phyloP scores from a whole-genome alignment of 2,888 invertebrate species.

The Athalia cordata region DNA sequence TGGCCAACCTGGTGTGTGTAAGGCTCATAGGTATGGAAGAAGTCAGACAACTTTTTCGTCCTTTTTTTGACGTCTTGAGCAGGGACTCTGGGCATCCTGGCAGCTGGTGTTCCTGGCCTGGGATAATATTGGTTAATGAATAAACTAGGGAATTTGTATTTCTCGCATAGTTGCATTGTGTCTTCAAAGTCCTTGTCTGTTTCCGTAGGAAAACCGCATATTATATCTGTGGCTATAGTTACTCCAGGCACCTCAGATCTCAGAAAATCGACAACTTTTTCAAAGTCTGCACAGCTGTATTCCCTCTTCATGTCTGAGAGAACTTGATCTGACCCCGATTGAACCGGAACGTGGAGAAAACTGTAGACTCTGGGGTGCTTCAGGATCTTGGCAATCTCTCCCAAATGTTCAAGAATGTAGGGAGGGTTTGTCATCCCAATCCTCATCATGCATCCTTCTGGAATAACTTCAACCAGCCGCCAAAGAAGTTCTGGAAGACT shows the following conservation, averaged over 20 bases:
- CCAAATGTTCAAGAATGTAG: slow-evolving; percentile 95
- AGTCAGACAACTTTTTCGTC: slow-evolving; percentile 90
- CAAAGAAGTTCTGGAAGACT: slow-evolving; percentile 91
- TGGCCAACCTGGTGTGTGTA: slow-evolving; percentile 83
- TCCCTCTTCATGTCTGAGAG: slow-evolving; percentile 97
- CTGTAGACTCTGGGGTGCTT: slow-evolving; percentile 93
- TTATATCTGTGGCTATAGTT: slow-evolving; percentile 98
- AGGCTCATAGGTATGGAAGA: slow-evolving; percentile 93
- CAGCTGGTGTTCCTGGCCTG: slow-evolving; percentile 96
- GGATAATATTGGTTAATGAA: slow-evolving; percentile 99
- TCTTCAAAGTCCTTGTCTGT: slow-evolving; percentile 92
- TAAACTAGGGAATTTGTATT: slow-evolving; percentile 93
- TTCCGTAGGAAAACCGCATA: slow-evolving; percentile 99
- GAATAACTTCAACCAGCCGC: slow-evolving; percentile 87
- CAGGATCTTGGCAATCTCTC: slow-evolving; percentile 91
- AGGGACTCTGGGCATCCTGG: slow-evolving; percentile 89
- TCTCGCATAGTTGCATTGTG: slow-evolving; percentile 87
- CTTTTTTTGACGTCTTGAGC: slow-evolving; percentile 91
- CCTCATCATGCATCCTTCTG: slow-evolving; percentile 85
- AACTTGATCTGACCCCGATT: slow-evolving; percentile 97
- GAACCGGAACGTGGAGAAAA: slow-evolving; percentile 98
- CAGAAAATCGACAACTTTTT: slow-evolving; percentile 90
- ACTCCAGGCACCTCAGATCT: slow-evolving; percentile 88
- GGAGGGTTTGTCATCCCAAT: slow-evolving; percentile 99
- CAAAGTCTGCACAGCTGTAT: slow-evolving; percentile 92